Evolutionary conservation across 2,888 invertebrate species (phyloP).

Genomic region (Macrophya alboannulata): DNA sequence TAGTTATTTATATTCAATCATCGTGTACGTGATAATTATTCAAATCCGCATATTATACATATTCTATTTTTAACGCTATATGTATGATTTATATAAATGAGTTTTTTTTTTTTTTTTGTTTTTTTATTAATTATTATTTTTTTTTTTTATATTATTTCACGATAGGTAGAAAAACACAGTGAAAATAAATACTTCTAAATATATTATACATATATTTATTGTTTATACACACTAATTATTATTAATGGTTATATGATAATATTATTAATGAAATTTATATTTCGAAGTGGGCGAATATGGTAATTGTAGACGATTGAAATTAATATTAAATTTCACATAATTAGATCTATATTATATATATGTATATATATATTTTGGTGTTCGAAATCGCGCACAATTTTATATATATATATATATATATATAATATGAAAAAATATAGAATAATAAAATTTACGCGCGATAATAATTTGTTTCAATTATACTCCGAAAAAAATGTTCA

Average conservation of each 20-base stretch:
- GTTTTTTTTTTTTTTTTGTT: background rate
- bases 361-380: background rate
- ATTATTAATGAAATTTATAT: background rate
- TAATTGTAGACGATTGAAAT: background rate
- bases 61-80: background rate
- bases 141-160: background rate
- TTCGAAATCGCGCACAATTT: background rate
- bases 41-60: background rate
- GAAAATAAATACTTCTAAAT: background rate
- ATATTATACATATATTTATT: background rate
- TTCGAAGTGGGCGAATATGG: background rate
- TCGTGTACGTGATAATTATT: background rate
- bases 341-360: background rate
- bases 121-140: background rate
- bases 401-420: no score
- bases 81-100: background rate
- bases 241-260: background rate
- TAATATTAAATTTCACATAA: background rate
- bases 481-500: background rate
- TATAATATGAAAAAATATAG: no score
- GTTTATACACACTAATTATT: background rate
- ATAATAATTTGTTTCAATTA: no score
- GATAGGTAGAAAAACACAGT: slow-evolving; percentile 16
- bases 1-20: background rate
- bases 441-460: no score